Evolutionary conservation across 2,113 vertebrate species (phyloP), one percentile per base, ranked within the genome.

Genomic region (Spea bombifrons): DNA sequence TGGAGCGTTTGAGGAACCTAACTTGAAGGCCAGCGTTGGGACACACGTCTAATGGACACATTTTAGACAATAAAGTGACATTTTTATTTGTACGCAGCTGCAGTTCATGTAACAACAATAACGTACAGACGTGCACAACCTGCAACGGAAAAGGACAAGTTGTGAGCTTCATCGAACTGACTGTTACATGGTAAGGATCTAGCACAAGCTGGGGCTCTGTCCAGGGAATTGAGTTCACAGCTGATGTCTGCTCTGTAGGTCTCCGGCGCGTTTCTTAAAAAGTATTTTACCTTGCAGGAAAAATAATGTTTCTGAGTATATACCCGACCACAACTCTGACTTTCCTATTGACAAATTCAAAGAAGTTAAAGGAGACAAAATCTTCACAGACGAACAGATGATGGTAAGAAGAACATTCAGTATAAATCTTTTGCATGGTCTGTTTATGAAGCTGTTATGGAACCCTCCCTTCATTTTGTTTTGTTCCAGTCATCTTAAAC

Each of bases 81-180:
- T 46, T 61, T 64, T 47, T 78, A 66, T 69, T 13, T 61, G 30
- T 30, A 84, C 71, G n/a, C 83, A 94, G 92, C 49, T 89, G 87
- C 78, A 48, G 0, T 8, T 8, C 16, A 7, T 92, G 90, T 64
- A 78, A 67, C 0, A 90, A 90, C 4, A 66, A 76, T 53, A 91
- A 91, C 50, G 82, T 72, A 0, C 66, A 0, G 0, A 7, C 81
- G 4, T 91, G 91, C 83, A 2, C 61, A 0, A 52, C 47, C 3
- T 92, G 93, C 8, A 4, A 0, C 3, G 92, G 91, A 75, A 84
- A 83, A 82, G 87, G 89, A 49, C 82, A 88, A 81, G 85, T 94
- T 71, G 80, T 89, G 73, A 86, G 88, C 55, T 92, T 84, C 84
- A 89, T 89, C 12, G 77, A 83, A 17, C 87, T 94, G 73, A 90